phyloP scores from a whole-genome alignment of 2,113 vertebrate species.

The Dicaeum eximium region DNA sequence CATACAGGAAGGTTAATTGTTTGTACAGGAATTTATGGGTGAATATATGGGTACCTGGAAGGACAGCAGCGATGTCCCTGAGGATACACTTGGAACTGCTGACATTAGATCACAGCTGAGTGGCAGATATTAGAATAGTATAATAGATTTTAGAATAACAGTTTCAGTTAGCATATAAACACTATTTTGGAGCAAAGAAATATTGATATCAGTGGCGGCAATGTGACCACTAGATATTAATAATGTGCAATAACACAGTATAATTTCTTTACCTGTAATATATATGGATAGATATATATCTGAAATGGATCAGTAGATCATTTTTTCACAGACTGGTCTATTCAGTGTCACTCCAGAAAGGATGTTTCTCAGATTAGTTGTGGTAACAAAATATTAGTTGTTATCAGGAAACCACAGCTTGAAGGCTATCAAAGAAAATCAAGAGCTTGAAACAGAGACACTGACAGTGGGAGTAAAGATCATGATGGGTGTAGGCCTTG shows the following conservation, averaged over 20 bases:
- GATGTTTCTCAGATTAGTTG: not conserved
- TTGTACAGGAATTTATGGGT: not conserved
- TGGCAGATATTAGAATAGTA: not conserved
- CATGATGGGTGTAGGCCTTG: not conserved
- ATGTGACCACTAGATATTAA: not conserved
- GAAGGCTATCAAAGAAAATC: not conserved
- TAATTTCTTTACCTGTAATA: not conserved
- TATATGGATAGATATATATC: not conserved
- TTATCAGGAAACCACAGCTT: not conserved
- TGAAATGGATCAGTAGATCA: not conserved
- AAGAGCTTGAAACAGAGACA: not conserved
- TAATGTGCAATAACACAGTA: not conserved
- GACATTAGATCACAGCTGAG: not conserved
- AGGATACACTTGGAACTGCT: not conserved
- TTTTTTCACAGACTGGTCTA: not conserved
- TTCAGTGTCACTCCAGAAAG: not conserved
- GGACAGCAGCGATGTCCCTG: not conserved
- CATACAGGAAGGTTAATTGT: not conserved
- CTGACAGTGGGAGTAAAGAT: not conserved
- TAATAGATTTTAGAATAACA: not conserved
- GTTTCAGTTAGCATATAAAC: not conserved
- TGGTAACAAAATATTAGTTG: not conserved
- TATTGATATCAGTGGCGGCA: not conserved
- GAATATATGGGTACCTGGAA: not conserved
- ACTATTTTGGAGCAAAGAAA: not conserved